Evolutionary conservation across 2,797 vertebrate genomes (phyloP), one percentile per base, ranked within the genome.

Genomic region (Pteronotus mesoamericanus): DNA sequence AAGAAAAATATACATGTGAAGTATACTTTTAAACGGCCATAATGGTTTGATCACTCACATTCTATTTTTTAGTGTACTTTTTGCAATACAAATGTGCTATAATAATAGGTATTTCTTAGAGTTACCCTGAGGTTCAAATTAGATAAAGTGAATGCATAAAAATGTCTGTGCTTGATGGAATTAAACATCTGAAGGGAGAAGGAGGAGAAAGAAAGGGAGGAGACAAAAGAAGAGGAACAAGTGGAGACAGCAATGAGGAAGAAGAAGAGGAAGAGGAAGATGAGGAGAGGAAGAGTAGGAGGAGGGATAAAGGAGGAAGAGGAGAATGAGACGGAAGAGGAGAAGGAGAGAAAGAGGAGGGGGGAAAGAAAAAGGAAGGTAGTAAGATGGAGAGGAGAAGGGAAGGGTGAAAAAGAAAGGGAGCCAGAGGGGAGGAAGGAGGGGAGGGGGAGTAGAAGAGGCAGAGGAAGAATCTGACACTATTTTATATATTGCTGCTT

Each of bases 291-390:
- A 32, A 37, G 39, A 29, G 34, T 19, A 68, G 29, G 44, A 11
- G 18, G 6, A 61, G 6, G 22, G 1, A 7, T 16, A 8, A 32
- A 18, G 1, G 14, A n/a, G 15, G 5, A 19, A 19, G 34, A 48
- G 7, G 6, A 24, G 2, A 26, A 16, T 15, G 18, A 10, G 22
- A 26, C 44, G 48, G 2, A n/a, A 2, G 9, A 12, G 12, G 2
- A 68, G 1, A 16, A 55, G 44, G 9, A 6, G 22, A 16, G 37
- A 2, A 42, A 6, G 29, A 18, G 5, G 37, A 3, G 24, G 19
- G 26, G 10, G 19, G 29, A 39, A 34, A 39, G 24, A 5, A 61
- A 16, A 32, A 42, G 12, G 34, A 69, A 11, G 68, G 18, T 11
- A 24, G 15, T 7, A 14, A 85, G 8, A n/a, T 9, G 37, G 15